Evolutionary conservation across 2,113 vertebrate species (phyloP).

Genomic region (Bufo bufo): DNA sequence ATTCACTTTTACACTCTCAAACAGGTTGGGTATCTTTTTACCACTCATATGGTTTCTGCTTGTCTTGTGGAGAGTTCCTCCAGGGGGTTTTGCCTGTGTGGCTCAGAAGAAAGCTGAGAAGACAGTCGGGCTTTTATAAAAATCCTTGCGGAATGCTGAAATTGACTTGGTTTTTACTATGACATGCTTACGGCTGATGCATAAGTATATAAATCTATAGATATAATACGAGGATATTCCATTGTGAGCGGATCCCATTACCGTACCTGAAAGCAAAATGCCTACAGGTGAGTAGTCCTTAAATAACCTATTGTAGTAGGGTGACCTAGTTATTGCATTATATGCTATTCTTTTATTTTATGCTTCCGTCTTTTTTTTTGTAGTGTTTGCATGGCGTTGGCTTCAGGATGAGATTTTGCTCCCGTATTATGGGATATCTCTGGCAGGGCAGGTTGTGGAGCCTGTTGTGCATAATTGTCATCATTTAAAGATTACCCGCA

Average conservation of each 20-base stretch:
- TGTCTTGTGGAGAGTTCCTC: conserved; percentile 32
- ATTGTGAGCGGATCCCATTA: not conserved
- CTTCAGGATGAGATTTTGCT: not conserved
- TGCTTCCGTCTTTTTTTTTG: not conserved
- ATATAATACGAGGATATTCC: not conserved
- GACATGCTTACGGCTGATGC: too few species aligned
- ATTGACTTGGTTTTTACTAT: not conserved
- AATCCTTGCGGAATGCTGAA: not conserved
- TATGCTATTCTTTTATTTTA: not conserved
- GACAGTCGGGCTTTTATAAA: not conserved
- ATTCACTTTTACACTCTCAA: conserved; percentile 32
- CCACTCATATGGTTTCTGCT: not conserved
- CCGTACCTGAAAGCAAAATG: conserved; percentile 51
- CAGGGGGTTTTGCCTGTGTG: not conserved
- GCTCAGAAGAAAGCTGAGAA: conserved; percentile 21
- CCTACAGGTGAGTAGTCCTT: conserved; percentile 60
- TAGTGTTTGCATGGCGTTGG: not conserved
- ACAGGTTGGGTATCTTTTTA: conserved; percentile 47
- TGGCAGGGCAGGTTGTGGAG: not conserved
- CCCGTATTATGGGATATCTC: not conserved
- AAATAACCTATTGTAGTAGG: not conserved
- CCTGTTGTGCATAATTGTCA: conserved; percentile 13
- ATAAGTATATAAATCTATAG: not conserved
- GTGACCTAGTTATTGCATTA: not conserved
- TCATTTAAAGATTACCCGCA: not conserved